These are phyloP conservation scores for Drosophila punjabiensis DNA, from an alignment of 1,140 invertebrate genomes.

Conservation along the genomic window DNA sequence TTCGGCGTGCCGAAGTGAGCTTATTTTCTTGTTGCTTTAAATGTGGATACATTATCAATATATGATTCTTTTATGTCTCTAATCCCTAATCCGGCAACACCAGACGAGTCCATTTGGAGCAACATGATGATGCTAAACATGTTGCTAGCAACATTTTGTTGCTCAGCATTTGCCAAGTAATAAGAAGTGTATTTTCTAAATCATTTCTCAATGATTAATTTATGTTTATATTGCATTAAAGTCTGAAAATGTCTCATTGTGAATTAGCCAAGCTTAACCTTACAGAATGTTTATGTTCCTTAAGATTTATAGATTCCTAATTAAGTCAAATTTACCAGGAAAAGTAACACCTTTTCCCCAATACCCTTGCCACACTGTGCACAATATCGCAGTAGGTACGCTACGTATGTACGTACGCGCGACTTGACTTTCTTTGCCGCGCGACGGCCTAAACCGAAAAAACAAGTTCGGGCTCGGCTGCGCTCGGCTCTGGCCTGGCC, in stretches of 20 bases:
- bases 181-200: too few species aligned
- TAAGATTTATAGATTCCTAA: not conserved
- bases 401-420: slow-evolving; percentile 39
- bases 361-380: slow-evolving; percentile 15
- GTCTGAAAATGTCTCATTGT: not conserved
- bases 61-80: not conserved
- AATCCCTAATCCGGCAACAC: too few species aligned
- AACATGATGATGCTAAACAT: not conserved
- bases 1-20: too few species aligned
- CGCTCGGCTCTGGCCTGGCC: slow-evolving; percentile 40
- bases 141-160: not conserved
- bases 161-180: too few species aligned
- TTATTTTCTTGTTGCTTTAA: not conserved
- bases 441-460: slow-evolving; percentile 38
- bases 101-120: too few species aligned
- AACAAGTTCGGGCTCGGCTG: slow-evolving; percentile 59
- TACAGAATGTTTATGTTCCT: too few species aligned
- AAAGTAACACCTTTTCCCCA: not conserved
- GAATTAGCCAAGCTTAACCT: too few species aligned
- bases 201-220: too few species aligned
- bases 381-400: slow-evolving; percentile 7
- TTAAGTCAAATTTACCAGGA: not conserved
- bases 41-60: not conserved
- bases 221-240: not conserved
- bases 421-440: slow-evolving; percentile 76